A percentile compares a stretch with the other conserved stretches of the same genome.
Conservation (phyloP, 2,797 vertebrate genomes). For the Balearica regulorum region DNA sequence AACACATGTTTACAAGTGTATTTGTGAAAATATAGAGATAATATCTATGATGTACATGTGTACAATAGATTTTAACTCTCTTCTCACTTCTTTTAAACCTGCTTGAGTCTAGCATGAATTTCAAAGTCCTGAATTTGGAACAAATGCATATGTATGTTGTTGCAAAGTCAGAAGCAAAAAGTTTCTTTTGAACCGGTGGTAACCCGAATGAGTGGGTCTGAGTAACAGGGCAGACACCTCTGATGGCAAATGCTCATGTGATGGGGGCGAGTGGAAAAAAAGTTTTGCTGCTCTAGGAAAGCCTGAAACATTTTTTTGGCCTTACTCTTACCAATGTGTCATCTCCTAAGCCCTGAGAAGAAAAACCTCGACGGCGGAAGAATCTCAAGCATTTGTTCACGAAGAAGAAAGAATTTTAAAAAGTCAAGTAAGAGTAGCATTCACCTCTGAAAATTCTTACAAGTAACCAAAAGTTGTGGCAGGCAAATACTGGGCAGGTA, state of each 20-base stretch:
- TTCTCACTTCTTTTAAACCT: background rate
- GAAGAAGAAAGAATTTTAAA: background rate
- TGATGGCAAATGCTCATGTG: background rate
- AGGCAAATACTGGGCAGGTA: background rate
- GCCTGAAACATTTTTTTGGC: background rate
- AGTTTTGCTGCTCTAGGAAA: background rate
- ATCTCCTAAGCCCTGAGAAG: background rate
- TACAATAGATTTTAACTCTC: background rate
- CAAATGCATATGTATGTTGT: background rate
- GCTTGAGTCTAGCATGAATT: accelerated
- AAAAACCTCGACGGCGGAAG: background rate
- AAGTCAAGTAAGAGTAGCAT: background rate
- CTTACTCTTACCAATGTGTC: background rate
- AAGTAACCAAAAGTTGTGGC: background rate
- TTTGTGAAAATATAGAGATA: background rate
- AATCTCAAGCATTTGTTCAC: background rate
- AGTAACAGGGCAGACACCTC: background rate
- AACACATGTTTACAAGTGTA: background rate
- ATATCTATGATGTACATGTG: background rate
- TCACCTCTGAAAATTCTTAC: background rate
- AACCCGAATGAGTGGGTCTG: background rate
- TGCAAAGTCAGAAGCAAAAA: background rate
- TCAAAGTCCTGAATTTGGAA: background rate
- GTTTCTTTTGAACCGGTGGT: background rate
- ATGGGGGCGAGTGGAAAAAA: background rate